A percentile compares a stretch with the other conserved stretches of the same genome.
These are phyloP conservation scores for Pachycephus smyrnensis DNA, from an alignment of 2,888 invertebrate species.

Conservation along the genomic window DNA sequence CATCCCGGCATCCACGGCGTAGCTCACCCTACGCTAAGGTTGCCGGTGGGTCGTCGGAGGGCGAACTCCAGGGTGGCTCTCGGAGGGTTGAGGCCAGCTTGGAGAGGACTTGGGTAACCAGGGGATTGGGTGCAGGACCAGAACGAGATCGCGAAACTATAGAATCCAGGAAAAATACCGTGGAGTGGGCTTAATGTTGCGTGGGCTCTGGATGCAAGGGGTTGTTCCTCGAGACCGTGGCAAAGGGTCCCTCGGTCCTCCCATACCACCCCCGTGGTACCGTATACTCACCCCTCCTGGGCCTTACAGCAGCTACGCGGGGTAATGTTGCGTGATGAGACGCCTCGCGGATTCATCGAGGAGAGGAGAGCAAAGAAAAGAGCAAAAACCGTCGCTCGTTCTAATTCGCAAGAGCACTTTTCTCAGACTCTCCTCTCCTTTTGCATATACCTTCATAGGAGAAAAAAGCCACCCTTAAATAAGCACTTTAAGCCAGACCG, in stretches of 20 bases:
- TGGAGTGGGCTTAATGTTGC: constrained; percentile 61
- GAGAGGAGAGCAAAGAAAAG: constrained; percentile 27
- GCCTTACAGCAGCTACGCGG: constrained; percentile 36
- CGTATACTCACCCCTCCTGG: not conserved
- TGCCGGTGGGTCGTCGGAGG: not conserved
- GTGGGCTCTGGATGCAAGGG: constrained; percentile 52
- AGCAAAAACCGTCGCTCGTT: constrained; percentile 37
- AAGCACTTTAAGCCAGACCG: not conserved
- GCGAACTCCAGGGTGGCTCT: not conserved
- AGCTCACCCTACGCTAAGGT: not conserved
- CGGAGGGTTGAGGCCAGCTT: not conserved
- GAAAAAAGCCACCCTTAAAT: not conserved
- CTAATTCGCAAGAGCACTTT: constrained; percentile 60
- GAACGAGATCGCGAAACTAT: constrained; percentile 27
- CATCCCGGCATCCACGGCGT: constrained; percentile 5
- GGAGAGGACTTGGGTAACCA: constrained; percentile 4
- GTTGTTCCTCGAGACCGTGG: constrained; percentile 20
- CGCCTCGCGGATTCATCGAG: constrained; percentile 63
- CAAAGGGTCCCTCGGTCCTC: not conserved
- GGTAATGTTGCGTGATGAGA: constrained; percentile 67
- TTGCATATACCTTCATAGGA: not conserved
- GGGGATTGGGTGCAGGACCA: not conserved
- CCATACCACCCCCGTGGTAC: not conserved
- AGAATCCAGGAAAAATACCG: constrained; percentile 48
- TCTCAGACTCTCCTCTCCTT: constrained; percentile 36